Evolutionary conservation across 2,888 invertebrate genomes (phyloP).

Genomic region (Odontothrips loti): DNA sequence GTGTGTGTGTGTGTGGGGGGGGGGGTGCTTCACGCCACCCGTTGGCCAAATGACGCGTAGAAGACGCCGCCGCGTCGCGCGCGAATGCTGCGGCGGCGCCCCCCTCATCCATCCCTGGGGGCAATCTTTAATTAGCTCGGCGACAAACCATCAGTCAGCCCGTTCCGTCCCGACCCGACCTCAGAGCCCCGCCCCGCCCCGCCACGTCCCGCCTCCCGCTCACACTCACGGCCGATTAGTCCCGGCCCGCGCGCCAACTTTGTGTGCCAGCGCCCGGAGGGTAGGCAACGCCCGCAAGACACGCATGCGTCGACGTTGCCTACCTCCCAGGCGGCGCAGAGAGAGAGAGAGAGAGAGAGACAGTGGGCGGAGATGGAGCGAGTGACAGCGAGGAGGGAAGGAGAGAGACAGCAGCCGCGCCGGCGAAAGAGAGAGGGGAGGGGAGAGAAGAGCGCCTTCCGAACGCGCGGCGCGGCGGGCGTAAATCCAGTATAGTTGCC

Average conservation of each 20-base stretch:
- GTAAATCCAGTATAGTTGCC: background rate
- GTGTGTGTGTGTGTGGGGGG: too few species aligned
- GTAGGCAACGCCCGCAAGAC: conserved; percentile 1
- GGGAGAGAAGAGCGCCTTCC: background rate
- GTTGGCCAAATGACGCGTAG: too few species aligned
- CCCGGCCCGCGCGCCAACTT: background rate
- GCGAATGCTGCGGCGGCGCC: background rate
- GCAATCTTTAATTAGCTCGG: background rate
- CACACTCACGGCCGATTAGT: background rate
- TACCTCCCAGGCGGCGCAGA: conserved; percentile 8
- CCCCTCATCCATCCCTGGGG: background rate
- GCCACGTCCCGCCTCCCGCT: background rate
- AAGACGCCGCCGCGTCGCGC: too few species aligned
- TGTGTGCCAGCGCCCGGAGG: background rate
- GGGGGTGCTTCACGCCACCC: too few species aligned
- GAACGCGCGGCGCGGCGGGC: background rate
- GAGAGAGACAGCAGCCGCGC: background rate
- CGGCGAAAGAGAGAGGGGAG: background rate
- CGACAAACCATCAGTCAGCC: background rate
- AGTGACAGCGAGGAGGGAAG: background rate
- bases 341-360: background rate
- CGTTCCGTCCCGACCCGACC: background rate
- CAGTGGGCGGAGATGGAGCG: too few species aligned
- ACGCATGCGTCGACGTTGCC: background rate
- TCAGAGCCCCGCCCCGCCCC: background rate